Conservation (phyloP, 1,140 invertebrate genomes). For the Melipona quadrifasciata region DNA sequence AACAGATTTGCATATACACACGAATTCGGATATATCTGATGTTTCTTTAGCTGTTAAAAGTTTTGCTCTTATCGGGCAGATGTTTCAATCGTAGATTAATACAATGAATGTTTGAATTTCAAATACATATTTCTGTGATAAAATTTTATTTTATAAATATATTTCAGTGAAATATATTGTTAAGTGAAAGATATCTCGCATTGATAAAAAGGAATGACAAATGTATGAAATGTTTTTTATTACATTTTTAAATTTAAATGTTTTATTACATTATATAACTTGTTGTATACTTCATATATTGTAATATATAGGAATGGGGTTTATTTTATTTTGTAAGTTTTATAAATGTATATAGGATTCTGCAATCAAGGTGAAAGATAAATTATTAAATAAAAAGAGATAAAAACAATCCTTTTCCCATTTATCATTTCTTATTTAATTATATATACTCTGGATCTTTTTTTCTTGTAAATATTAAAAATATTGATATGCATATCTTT, state of each 20-base stretch:
- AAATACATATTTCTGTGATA: conserved; percentile 52
- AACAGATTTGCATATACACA: conserved; percentile 52
- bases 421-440: neutral
- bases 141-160: conserved; percentile 15
- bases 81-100: conserved; percentile 66
- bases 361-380: neutral
- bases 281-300: neutral
- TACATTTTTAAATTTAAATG: neutral
- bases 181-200: neutral
- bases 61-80: conserved; percentile 72
- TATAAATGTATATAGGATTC: neutral
- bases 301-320: neutral
- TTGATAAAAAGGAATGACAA: neutral
- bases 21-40: conserved; percentile 59
- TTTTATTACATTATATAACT: no score
- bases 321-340: conserved; percentile 8
- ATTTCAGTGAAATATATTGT: conserved; percentile 6
- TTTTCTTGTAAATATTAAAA: neutral
- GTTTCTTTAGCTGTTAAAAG: conserved; percentile 60
- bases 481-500: neutral
- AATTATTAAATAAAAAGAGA: neutral
- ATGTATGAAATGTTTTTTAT: neutral
- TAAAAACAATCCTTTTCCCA: neutral
- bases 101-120: neutral
- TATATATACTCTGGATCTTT: neutral